Evolutionary conservation across 2,888 invertebrate species (phyloP), one percentile per base, ranked within the genome.

Genomic region (Drosophila niveifrons): DNA sequence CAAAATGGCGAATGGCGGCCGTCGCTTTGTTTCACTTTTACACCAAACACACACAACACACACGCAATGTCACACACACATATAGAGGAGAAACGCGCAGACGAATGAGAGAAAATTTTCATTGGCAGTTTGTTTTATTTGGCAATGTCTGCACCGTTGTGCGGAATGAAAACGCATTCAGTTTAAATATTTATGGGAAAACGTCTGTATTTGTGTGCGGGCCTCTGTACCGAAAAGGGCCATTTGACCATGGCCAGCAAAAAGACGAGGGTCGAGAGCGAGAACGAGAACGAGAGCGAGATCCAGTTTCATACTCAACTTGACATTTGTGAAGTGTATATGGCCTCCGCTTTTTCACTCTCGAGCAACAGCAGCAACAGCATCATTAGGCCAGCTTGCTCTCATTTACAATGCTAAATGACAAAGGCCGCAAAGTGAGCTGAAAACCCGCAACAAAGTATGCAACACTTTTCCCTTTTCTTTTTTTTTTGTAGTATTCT

Each of bases 141-240:
- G 75, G 83, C 74, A 61, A 75, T 77, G 81, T 77, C 75, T 75
- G 80, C 80, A 67, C 67, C 69, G 78, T 66, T 75, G 78, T 75
- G 78, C 76, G 75, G 84, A 90, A 90, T 90, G 90, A 82, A 88
- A 90, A 90, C 90, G 90, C 90, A 90, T 90, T 88, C 85, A 79
- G 83, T 81, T 90, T 90, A 90, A 90, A 90, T 90, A 90, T 90
- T 90, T 90, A 90, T 90, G 81, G 67, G 53, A 68, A 82, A 89
- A 88, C 82, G 90, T 90, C 90, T 90, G 85, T 89, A 76, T 90
- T 89, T 90, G 90, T 80, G 77, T 59, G 72, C 53, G 65, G 48
- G 58, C 31, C 62, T 52, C 58, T 23, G 43, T 39, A 41, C 50
- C 52, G n/a, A 23, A 52, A 61, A 48, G 36, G 58, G 51, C 31